A percentile compares a stretch with the other conserved stretches of the same genome.
Conservation (phyloP, 2,113 vertebrate species). For the Phyllopteryx taeniolatus region DNA sequence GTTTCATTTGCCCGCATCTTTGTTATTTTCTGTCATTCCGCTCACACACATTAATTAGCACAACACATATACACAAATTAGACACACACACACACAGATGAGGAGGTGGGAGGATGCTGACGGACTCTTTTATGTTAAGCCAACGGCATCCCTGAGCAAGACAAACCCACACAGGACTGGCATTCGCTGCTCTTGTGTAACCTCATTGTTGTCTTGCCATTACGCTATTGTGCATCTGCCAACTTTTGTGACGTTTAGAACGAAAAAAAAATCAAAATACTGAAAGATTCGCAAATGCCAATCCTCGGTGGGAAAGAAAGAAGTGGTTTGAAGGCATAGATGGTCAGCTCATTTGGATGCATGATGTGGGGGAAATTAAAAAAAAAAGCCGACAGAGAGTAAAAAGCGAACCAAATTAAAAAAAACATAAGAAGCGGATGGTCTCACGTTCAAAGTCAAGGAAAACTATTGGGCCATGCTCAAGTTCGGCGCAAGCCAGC, state of each 20-base stretch:
- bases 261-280: not conserved
- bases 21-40: slow-evolving; percentile 21
- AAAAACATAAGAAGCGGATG: slow-evolving; percentile 78
- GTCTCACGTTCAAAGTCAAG: slow-evolving; percentile 99
- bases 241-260: slow-evolving; percentile 2
- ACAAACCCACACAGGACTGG: slow-evolving; percentile 52
- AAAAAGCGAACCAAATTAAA: slow-evolving; percentile 50
- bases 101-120: slow-evolving; percentile 47
- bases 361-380: slow-evolving; percentile 34
- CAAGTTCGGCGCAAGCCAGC: slow-evolving; percentile 92
- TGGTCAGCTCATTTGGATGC: slow-evolving; percentile 25
- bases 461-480: slow-evolving; percentile 96
- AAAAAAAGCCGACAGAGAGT: slow-evolving; percentile 51
- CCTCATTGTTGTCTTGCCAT: slow-evolving; percentile 27
- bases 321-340: slow-evolving; percentile 11
- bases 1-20: slow-evolving; percentile 23
- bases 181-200: slow-evolving; percentile 35
- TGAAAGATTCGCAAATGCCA: slow-evolving; percentile 55
- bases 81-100: slow-evolving; percentile 40
- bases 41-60: slow-evolving; percentile 10
- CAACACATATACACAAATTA: slow-evolving; percentile 30
- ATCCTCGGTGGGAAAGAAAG: slow-evolving; percentile 47
- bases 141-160: slow-evolving; percentile 42
- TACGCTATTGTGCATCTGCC: slow-evolving; percentile 43
- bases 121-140: slow-evolving; percentile 16